A percentile compares a stretch with the other conserved stretches of the same genome.
phyloP scores from a whole-genome alignment of 1,140 invertebrate species.

The Eumaeus atala region DNA sequence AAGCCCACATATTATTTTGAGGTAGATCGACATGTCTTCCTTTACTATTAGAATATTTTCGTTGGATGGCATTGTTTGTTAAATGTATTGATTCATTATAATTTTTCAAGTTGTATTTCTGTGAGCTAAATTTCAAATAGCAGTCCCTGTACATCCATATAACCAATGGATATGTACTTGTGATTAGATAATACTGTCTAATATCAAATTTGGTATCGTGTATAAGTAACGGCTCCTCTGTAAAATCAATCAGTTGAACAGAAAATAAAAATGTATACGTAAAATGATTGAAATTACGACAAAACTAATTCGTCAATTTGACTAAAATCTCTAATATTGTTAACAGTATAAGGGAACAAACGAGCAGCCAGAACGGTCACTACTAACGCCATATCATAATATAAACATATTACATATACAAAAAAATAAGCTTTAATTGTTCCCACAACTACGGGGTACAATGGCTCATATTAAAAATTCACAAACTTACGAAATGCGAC shows the following conservation, averaged over 20 bases:
- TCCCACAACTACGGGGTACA: too few relatives aligned
- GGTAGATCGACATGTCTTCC: constrained; percentile 80
- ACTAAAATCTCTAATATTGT: too few relatives aligned
- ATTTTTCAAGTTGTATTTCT: constrained; percentile 87
- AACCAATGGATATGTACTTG: constrained; percentile 83
- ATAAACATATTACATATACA: too few relatives aligned
- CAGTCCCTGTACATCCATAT: constrained; percentile 94
- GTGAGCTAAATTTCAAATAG: constrained; percentile 92
- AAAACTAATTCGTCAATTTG: too few relatives aligned
- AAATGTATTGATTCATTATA: constrained; percentile 93
- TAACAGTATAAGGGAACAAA: too few relatives aligned
- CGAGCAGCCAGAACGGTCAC: too few relatives aligned
- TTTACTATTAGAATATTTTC: constrained; percentile 83
- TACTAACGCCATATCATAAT: too few relatives aligned
- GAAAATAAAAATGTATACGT: too few relatives aligned
- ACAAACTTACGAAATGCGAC: too few relatives aligned
- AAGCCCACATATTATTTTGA: constrained; percentile 90
- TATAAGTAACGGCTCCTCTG: constrained; percentile 88
- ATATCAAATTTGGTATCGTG: constrained; percentile 95
- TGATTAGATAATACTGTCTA: constrained; percentile 91
- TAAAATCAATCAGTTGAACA: constrained; percentile 24
- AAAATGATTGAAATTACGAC: too few relatives aligned
- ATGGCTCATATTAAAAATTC: too few relatives aligned
- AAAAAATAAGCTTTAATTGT: too few relatives aligned
- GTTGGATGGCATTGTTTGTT: constrained; percentile 94